Base-by-base conservation (phyloP, 2,113 vertebrate species). In the Perca fluviatilis region DNA sequence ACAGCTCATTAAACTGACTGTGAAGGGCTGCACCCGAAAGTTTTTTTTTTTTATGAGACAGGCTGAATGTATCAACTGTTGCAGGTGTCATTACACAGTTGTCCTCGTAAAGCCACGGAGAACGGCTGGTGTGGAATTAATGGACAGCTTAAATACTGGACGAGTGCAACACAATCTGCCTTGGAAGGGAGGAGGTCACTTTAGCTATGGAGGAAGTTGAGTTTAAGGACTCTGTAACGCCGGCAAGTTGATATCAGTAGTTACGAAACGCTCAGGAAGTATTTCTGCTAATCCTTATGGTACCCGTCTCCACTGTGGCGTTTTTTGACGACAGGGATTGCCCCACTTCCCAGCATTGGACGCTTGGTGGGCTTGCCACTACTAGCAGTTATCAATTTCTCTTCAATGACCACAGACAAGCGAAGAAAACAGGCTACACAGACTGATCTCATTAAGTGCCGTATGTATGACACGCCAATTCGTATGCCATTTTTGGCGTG, bases 1-100 rank as follows among this genome's bases (percentile, higher is more conserved):
- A 63, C 57, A 79, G 74, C 87, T 89, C 85, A 82, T 87, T 90
- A 89, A 82, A 84, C 27, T 65, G 33, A 80, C 54, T 46, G 49
- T 76, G 65, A 80, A 60, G 16, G 21, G 50, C 13, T 16, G 47
- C 51, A 68, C 64, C 72, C 69, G 82, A 83, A 76, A 87, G 81
- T 62, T 84, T 30, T 25, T 15, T 72, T n/a, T 49, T 80, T 64
- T 47, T 73, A 43, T 72, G 49, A 40, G 64, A 84, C 71, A 67
- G 74, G 30, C 51, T 63, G 57, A 67, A 66, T 58, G 51, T 67
- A 64, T 63, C 40, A 19, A 69, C 64, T 58, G 74, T 57, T 53
- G 6, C 40, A 82, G n/a, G 63, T 79, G 64, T 79, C 75, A 71
- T 46, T 23, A 64, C 79, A 54, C 25, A 43, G 65, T 16, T 71